Evolutionary conservation across 92 coral and sea anemone genomes (phyloP).

Genomic region (Pocillopora meandrina): DNA sequence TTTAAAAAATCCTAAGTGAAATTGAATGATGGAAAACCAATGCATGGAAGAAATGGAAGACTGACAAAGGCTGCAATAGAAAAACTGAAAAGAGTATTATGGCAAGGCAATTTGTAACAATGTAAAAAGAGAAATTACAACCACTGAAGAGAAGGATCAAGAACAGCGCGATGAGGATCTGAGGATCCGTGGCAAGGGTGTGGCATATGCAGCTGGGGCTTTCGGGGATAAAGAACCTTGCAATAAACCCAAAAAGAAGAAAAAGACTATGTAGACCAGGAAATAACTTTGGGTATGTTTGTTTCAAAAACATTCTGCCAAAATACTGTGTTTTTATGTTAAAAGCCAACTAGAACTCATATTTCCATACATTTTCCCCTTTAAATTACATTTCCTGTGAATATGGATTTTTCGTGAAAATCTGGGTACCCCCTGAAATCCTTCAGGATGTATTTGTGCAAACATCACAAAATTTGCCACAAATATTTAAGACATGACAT

Average conservation of each 20-base stretch:
- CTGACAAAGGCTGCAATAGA: constrained; percentile 41
- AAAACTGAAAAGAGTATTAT: constrained; percentile 46
- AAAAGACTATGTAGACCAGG: background rate
- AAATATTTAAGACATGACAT: too few species aligned
- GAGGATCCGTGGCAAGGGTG: too few species aligned
- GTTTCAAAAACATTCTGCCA: background rate
- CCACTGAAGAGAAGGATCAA: background rate
- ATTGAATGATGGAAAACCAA: constrained; percentile 54
- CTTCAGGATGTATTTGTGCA: too few species aligned
- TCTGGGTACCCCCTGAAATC: too few species aligned
- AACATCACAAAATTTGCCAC: too few species aligned
- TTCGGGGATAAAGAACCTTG: background rate
- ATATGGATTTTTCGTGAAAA: too few species aligned
- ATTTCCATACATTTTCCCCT: too few species aligned
- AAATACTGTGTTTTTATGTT: background rate
- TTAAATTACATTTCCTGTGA: background rate
- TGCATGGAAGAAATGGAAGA: constrained; percentile 43
- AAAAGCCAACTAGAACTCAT: too few species aligned
- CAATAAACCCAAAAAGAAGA: background rate
- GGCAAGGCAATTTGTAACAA: constrained; percentile 57
- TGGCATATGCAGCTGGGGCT: background rate
- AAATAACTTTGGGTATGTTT: background rate
- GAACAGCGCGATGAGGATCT: background rate
- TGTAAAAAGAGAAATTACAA: constrained; percentile 30
- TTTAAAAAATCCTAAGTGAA: constrained; percentile 46